Evolutionary conservation across 2,113 vertebrate species (phyloP), one percentile per base, ranked within the genome.

Genomic region (Okapia johnstoni): DNA sequence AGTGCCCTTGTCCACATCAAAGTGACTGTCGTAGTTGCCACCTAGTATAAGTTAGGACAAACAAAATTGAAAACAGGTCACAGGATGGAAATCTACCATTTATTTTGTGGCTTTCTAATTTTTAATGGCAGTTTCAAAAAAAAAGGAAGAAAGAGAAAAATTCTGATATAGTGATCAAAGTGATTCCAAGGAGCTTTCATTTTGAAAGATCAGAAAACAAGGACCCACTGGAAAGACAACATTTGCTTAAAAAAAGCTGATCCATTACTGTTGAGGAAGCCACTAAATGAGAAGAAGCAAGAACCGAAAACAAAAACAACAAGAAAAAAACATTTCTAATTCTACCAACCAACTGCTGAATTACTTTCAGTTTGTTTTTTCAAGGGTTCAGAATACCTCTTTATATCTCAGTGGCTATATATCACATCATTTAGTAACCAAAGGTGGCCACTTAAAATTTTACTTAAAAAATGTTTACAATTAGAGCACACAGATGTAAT

Each of bases 11-110:
- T 99, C 99, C 98, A 99, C 99, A 98, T 99, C 99, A 98, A 99
- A 99, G 92, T 99, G 99, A 98, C 99, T 99, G 98, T 99, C 99
- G 93, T 99, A 99, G 99, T 99, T 99, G 98, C 99, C 99, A 99
- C 99, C 99, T 99, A 96, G 97, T 97, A 96, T 98, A 98, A 97
- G 98, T 98, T 88, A 97, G 91, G 81, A 63, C 88, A 98, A 94
- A 98, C 36, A 98, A 92, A 97, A 97, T 96, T 98, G 98, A 98
- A 88, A 96, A 95, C 7, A 17, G 33, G 26, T 73, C 88, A 88
- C 14, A 60, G 21, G 73, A 54, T 19, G 33, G 85, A 88, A 90
- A 66, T 16, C 7, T 46, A 25, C 3, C 33, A 15, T 23, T 81
- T 83, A 17, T 61, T 96, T 95, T 96, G 61, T 90, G 57, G 85